phyloP scores from a whole-genome alignment of 2,888 invertebrate species.

The Drosophila mimica region DNA sequence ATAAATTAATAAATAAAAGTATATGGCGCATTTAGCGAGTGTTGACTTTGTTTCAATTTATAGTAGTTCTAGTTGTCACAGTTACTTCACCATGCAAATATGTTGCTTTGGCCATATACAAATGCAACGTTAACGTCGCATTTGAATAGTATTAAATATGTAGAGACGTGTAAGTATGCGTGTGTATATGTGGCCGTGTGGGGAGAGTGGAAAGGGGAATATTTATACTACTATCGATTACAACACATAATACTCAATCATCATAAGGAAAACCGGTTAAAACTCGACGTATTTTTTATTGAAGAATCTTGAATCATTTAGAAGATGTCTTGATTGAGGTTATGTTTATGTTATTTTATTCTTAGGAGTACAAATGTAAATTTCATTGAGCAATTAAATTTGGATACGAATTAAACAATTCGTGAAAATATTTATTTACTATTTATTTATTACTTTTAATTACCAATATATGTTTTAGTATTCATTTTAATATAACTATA shows the following conservation, averaged over 20 bases:
- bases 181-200: background rate
- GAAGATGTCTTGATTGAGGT: background rate
- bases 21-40: constrained; percentile 13
- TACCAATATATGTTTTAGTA: background rate
- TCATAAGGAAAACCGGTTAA: background rate
- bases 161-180: background rate
- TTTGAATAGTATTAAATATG: constrained; percentile 3
- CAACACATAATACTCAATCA: background rate
- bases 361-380: background rate
- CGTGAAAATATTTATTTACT: background rate
- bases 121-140: constrained; percentile 52
- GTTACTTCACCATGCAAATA: constrained; percentile 80
- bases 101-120: constrained; percentile 70
- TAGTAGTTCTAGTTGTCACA: constrained; percentile 43
- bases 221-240: background rate
- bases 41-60: constrained; percentile 55
- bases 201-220: background rate
- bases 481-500: background rate
- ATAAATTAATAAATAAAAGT: background rate
- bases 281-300: background rate
- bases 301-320: background rate
- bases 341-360: background rate
- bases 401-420: background rate
- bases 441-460: background rate
- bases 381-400: background rate